phyloP scores from a whole-genome alignment of 2,888 invertebrate species.

The Xestia c-nigrum region DNA sequence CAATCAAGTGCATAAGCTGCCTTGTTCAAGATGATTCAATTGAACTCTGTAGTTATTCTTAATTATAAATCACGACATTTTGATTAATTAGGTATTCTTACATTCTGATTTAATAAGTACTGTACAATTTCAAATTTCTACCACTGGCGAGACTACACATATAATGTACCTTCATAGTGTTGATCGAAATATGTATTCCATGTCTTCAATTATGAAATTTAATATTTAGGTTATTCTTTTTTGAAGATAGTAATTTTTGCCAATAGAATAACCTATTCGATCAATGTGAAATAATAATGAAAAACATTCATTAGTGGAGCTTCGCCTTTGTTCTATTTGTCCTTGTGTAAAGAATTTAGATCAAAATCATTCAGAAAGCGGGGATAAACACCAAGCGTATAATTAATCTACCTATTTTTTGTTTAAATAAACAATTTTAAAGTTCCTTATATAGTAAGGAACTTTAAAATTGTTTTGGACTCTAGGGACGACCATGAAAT shows the following conservation, averaged over 20 bases:
- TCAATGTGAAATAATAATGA: neutral
- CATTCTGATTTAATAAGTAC: neutral
- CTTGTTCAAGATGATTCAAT: slow-evolving; percentile 37
- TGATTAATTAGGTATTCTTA: slow-evolving; percentile 11
- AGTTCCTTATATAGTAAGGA: too few species aligned
- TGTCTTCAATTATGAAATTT: too few species aligned
- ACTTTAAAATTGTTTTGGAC: too few species aligned
- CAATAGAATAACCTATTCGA: neutral
- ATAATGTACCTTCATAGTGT: too few species aligned
- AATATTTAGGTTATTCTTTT: neutral
- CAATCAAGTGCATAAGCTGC: slow-evolving; percentile 40
- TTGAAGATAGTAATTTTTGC: neutral
- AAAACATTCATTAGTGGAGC: slow-evolving; percentile 1
- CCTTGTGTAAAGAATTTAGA: neutral
- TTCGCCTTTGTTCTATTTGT: neutral
- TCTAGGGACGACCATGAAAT: neutral
- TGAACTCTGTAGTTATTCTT: slow-evolving; percentile 43
- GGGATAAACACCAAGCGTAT: slow-evolving; percentile 40
- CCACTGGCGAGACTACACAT: neutral
- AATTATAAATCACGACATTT: slow-evolving; percentile 13
- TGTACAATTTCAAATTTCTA: neutral
- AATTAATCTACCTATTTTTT: neutral
- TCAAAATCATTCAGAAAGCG: slow-evolving; percentile 22
- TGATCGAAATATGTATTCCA: too few species aligned
- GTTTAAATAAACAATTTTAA: slow-evolving; percentile 5